A percentile compares a stretch with the other conserved stretches of the same genome.
Conservation (phyloP, 2,797 vertebrate species). For the Halcyon badia region DNA sequence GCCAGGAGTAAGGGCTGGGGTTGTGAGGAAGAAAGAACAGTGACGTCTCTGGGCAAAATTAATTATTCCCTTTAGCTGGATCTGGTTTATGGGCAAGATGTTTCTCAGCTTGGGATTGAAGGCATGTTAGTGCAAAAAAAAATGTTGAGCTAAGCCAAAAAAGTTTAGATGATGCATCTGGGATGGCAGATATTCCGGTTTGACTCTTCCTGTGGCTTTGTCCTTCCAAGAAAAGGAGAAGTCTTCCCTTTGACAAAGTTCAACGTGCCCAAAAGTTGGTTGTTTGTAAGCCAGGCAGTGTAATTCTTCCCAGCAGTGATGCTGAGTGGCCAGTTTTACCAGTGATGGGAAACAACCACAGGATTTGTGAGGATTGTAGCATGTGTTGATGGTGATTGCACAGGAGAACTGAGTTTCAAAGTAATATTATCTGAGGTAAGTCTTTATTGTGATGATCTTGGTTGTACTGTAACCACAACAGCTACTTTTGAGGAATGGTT, state of each 20-base stretch:
- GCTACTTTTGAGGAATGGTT: background rate
- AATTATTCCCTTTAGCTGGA: background rate
- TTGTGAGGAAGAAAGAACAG: background rate
- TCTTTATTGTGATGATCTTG: background rate
- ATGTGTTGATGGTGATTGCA: background rate
- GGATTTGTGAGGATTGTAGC: background rate
- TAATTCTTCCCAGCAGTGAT: background rate
- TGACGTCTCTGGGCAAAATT: background rate
- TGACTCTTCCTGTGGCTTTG: background rate
- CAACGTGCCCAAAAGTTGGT: accelerated
- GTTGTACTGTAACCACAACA: background rate
- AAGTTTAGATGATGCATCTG: background rate
- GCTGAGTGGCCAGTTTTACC: background rate
- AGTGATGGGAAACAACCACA: background rate
- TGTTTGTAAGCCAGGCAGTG: background rate
- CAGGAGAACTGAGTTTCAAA: background rate
- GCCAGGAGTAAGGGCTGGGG: background rate
- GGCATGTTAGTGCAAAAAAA: background rate
- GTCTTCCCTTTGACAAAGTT: background rate
- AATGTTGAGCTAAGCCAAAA: background rate
- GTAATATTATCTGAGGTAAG: background rate
- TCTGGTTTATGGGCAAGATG: accelerated
- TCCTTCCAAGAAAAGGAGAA: background rate
- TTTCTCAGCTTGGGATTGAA: background rate
- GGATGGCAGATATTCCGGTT: background rate